These are phyloP conservation scores for Vulpes lagopus DNA, from an alignment of 2,113 vertebrate species.

Conservation along the genomic window DNA sequence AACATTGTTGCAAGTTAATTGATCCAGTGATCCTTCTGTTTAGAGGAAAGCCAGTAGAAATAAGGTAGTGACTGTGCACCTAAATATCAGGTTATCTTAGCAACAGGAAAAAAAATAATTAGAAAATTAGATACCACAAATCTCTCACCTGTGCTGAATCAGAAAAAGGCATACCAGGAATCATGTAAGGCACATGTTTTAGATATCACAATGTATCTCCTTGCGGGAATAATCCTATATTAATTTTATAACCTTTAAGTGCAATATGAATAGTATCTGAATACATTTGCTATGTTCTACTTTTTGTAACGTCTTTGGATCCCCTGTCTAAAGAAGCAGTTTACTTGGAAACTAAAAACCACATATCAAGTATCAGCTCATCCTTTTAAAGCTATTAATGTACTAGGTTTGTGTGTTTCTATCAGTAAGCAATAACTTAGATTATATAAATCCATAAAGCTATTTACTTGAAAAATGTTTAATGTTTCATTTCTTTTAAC, in stretches of 20 bases:
- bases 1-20: background rate
- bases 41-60: background rate
- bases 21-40: slow-evolving; percentile 10
- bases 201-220: background rate
- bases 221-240: background rate
- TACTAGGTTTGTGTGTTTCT: background rate
- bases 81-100: background rate
- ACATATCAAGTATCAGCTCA: background rate
- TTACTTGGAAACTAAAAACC: background rate
- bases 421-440: background rate
- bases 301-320: background rate
- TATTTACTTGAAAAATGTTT: background rate
- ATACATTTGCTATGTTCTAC: background rate
- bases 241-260: background rate
- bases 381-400: slow-evolving; percentile 39
- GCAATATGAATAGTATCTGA: background rate
- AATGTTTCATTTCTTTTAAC: background rate
- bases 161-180: background rate
- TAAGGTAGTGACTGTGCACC: background rate
- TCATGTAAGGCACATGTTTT: background rate
- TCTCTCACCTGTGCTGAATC: background rate
- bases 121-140: background rate
- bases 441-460: background rate
- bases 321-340: background rate
- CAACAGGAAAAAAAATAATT: slow-evolving; percentile 34